Evolutionary conservation across 2,113 vertebrate genomes (phyloP), one percentile per base, ranked within the genome.

Genomic region (Dicentrarchus labrax): DNA sequence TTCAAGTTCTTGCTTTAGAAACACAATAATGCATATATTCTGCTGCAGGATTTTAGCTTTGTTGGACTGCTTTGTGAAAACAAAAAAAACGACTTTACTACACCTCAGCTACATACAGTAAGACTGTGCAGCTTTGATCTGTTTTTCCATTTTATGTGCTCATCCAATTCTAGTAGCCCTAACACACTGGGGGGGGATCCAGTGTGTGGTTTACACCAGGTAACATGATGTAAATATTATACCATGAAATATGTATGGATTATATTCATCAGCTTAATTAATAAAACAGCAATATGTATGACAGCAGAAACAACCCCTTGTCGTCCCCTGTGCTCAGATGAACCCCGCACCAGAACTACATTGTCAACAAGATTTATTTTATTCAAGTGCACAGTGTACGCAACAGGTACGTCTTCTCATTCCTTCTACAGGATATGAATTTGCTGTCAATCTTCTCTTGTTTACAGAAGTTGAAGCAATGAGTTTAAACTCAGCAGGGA

Each of bases 101-200:
- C 53, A 53, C 43, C n/a, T 21, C 38, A 67, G 82, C 47, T 48
- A 39, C 30, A 57, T 8, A 24, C 22, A 71, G 36, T 57, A 76
- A 80, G 24, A 76, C 6, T 64, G 21, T 30, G 22, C 21, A 43
- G 61, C 82, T 82, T 82, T 82, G 69, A 81, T 86, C 65, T 67
- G 71, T 45, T 45, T 80, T 83, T 80, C 71, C 53, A 87, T 82
- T 84, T 78, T 43, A 81, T 80, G 51, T 64, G 54, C 65, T 85
- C 66, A 70, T 61, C 48, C 69, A 74, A 36, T 41, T 50, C 45
- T 38, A 45, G 61, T 38, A 78, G 24, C 70, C 39, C 16, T 0
- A 43, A 71, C 24, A 21, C 65, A 41, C 24, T 9, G n/a, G 39
- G 24, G 36, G 39, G 38, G 19, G 53, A 62, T 61, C 13, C 39